Conservation (phyloP, 2,797 vertebrate species). For the Sebastolobus altivelis region DNA sequence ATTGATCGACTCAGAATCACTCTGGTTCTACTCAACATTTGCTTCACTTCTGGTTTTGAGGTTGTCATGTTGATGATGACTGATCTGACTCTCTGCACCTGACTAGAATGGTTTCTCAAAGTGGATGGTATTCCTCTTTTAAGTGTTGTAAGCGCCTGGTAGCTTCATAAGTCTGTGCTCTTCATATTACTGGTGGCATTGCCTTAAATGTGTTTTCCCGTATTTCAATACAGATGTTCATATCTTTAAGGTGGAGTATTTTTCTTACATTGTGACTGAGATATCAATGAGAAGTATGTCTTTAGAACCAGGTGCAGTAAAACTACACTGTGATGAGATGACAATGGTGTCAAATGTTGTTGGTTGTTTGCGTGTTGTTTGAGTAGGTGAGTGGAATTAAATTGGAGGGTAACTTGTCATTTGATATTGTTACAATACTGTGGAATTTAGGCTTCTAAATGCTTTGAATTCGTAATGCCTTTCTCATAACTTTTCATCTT, state of each 20-base stretch:
- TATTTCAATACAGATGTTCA: slow-evolving; percentile 16
- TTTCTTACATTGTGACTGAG: slow-evolving; percentile 27
- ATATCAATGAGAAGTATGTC: neutral
- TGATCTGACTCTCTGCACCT: neutral
- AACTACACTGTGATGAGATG: slow-evolving; percentile 54
- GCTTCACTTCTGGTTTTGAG: neutral
- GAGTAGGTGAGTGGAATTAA: slow-evolving; percentile 9
- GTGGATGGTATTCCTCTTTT: slow-evolving; percentile 40
- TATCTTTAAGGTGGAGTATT: slow-evolving; percentile 26
- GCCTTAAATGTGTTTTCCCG: slow-evolving; percentile 39
- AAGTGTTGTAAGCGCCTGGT: slow-evolving; percentile 14
- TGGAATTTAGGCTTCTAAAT: slow-evolving; percentile 23
- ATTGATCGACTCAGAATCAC: neutral
- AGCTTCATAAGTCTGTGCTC: slow-evolving; percentile 22
- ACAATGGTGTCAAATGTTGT: neutral
- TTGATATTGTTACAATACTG: slow-evolving; percentile 18
- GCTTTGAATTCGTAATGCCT: slow-evolving; percentile 31
- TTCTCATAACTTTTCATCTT: slow-evolving; percentile 7
- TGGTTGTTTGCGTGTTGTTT: slow-evolving; percentile 3
- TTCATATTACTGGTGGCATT: slow-evolving; percentile 16
- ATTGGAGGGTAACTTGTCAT: slow-evolving; percentile 6
- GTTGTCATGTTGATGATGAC: neutral
- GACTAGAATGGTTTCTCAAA: neutral
- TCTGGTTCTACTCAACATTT: too few species aligned
- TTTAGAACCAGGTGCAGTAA: slow-evolving; percentile 25